These are phyloP conservation scores for Brachypterus glaber DNA, from an alignment of 2,888 invertebrate species.

Conservation along the genomic window DNA sequence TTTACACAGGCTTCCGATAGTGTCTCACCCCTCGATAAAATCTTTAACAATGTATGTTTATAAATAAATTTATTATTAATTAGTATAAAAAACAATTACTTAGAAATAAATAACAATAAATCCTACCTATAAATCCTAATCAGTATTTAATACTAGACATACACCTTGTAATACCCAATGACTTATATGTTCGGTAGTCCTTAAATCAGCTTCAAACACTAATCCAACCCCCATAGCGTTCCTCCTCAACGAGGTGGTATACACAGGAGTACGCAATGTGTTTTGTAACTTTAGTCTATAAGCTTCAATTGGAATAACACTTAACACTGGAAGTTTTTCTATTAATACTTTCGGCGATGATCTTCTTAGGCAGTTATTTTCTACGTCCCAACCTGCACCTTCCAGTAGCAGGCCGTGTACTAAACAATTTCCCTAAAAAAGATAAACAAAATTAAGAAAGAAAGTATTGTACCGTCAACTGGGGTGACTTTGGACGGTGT, in stretches of 20 bases:
- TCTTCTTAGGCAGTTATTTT: conserved; percentile 57
- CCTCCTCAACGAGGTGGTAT: conserved; percentile 75
- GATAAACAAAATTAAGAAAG: conserved; percentile 5
- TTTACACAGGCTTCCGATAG: too few species aligned
- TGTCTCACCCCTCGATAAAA: too few species aligned
- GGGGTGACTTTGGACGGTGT: too few species aligned
- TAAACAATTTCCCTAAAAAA: conserved; percentile 60
- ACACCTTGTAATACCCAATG: conserved; percentile 89
- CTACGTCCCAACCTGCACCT: conserved; percentile 76
- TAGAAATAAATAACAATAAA: too few species aligned
- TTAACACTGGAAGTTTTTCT: conserved; percentile 76
- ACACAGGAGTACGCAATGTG: conserved; percentile 79
- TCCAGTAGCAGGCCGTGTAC: conserved; percentile 75
- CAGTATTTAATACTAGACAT: conserved; percentile 77
- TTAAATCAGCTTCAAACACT: conserved; percentile 82
- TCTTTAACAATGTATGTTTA: too few species aligned
- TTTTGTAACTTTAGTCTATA: conserved; percentile 80
- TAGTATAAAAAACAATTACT: too few species aligned
- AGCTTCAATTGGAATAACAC: conserved; percentile 75
- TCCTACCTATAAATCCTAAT: conserved; percentile 47
- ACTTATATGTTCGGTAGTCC: conserved; percentile 71
- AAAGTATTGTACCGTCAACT: too few species aligned
- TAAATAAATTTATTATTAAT: too few species aligned
- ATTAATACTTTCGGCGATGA: conserved; percentile 78
- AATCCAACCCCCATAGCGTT: conserved; percentile 89